These are phyloP conservation scores for Dicrurus megarhynchus DNA, from an alignment of 2,113 vertebrate genomes.

Conservation along the genomic window DNA sequence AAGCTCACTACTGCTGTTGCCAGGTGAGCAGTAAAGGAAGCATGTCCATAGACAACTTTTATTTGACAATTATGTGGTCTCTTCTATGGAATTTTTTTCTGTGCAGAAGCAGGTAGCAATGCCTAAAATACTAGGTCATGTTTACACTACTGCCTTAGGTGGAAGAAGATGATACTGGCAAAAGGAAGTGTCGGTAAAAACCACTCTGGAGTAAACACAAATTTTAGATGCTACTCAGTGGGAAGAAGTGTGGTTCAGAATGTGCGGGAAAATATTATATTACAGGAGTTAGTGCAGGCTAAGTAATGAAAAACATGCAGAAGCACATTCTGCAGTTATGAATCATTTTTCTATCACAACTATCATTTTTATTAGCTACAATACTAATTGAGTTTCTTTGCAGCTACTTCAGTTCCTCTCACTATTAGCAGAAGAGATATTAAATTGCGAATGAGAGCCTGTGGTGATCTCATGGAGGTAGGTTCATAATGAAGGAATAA, in stretches of 20 bases:
- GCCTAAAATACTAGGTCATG: not conserved
- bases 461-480: not conserved
- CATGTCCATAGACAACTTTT: not conserved
- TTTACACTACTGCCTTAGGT: not conserved
- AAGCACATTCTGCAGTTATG: constrained; percentile 36
- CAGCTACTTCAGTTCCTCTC: constrained; percentile 38
- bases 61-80: not conserved
- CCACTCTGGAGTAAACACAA: not conserved
- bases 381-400: constrained; percentile 50
- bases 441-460: constrained; percentile 33
- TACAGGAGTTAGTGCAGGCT: not conserved
- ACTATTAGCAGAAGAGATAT: constrained; percentile 42
- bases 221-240: not conserved
- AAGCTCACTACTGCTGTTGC: not conserved
- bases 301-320: constrained; percentile 51
- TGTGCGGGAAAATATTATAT: not conserved
- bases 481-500: not conserved
- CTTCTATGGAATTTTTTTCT: not conserved
- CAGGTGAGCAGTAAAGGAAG: not conserved
- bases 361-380: constrained; percentile 40
- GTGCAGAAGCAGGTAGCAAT: not conserved
- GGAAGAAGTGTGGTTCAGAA: not conserved
- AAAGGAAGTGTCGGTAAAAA: not conserved
- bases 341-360: constrained; percentile 36
- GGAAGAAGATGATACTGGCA: not conserved